Conservation (phyloP, 2,113 vertebrate genomes). For the Ochotona princeps region DNA sequence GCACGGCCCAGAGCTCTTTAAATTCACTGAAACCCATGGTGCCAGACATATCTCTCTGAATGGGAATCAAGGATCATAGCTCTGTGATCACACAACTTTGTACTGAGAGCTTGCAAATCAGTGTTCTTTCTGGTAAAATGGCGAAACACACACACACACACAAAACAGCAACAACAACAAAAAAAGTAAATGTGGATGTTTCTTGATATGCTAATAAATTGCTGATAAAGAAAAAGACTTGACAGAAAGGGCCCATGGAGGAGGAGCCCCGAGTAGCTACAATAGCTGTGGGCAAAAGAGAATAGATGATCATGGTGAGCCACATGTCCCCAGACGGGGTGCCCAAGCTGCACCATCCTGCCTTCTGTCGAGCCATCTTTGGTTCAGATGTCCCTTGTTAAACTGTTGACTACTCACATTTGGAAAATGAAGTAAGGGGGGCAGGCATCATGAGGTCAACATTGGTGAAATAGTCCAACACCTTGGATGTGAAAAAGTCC, state of each 20-base stretch:
- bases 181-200: not conserved
- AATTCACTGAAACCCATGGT: slow-evolving; percentile 96
- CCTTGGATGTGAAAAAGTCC: not conserved
- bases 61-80: slow-evolving; percentile 84
- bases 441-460: not conserved
- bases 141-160: no score
- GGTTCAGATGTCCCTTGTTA: not conserved
- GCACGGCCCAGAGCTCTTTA: slow-evolving; percentile 92
- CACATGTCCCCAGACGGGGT: not conserved
- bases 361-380: not conserved
- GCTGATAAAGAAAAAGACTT: not conserved
- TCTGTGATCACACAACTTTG: slow-evolving; percentile 2
- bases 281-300: not conserved
- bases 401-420: not conserved
- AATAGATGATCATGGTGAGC: not conserved
- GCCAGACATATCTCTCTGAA: slow-evolving; percentile 91
- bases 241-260: not conserved
- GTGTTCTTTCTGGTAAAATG: slow-evolving; percentile 14
- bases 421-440: not conserved
- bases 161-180: no score
- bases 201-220: not conserved
- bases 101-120: not conserved
- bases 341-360: not conserved
- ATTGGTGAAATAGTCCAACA: not conserved
- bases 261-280: not conserved